Evolutionary conservation across 2,888 invertebrate species (phyloP).

Genomic region (Gymnocheta viridis): DNA sequence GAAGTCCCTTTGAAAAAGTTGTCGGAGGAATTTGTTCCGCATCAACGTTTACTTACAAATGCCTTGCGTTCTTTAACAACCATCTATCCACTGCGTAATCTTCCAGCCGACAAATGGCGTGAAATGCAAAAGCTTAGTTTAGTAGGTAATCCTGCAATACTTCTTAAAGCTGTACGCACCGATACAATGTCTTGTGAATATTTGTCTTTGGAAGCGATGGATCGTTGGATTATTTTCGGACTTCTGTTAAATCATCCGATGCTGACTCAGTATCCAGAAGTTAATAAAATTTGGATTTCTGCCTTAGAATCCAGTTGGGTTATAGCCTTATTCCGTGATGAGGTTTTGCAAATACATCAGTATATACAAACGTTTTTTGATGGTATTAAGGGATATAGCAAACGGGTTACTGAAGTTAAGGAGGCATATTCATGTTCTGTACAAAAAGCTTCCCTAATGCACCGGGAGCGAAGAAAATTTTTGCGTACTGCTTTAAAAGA

Average conservation of each 20-base stretch:
- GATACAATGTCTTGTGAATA: constrained; percentile 99
- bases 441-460: constrained; percentile 94
- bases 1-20: constrained; percentile 97
- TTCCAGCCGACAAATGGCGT: constrained; percentile 96
- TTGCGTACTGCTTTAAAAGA: constrained; percentile 97
- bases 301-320: constrained; percentile 97
- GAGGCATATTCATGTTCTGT: constrained; percentile 95
- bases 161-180: constrained; percentile 96
- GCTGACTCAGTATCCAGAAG: constrained; percentile 90
- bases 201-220: constrained; percentile 96
- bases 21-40: constrained; percentile 97
- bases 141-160: constrained; percentile 95
- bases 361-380: constrained; percentile 97
- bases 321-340: constrained; percentile 96
- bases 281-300: constrained; percentile 94
- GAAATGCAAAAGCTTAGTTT: constrained; percentile 96
- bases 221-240: constrained; percentile 98
- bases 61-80: constrained; percentile 95
- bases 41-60: constrained; percentile 91
- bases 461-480: constrained; percentile 97
- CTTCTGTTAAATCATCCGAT: constrained; percentile 94
- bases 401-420: constrained; percentile 96
- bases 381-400: constrained; percentile 95
- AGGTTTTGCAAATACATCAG: constrained; percentile 97
- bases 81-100: constrained; percentile 94